A percentile compares a stretch with the other conserved stretches of the same genome.
These are phyloP conservation scores for Enchytraeus crypticus DNA, from an alignment of 2,888 invertebrate genomes.

Conservation along the genomic window DNA sequence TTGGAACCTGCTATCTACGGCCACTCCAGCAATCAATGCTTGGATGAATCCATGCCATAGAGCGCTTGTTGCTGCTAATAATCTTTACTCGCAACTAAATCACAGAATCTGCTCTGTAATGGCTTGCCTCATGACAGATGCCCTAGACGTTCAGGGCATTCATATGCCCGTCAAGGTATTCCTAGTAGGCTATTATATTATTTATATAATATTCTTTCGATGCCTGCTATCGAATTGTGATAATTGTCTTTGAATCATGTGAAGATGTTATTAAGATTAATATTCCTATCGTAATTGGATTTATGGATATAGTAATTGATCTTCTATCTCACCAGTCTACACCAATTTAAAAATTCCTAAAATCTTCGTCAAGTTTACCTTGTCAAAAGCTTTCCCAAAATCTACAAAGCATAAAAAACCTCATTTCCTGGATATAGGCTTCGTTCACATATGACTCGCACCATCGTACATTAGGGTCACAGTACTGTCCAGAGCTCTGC, in stretches of 20 bases:
- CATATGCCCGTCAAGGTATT: conserved; percentile 68
- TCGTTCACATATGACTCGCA: too few relatives aligned
- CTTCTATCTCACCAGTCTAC: too few relatives aligned
- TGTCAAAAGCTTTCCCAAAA: too few relatives aligned
- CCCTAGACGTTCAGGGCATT: conserved; percentile 71
- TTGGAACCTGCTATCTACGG: conserved; percentile 91
- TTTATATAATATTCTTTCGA: neutral
- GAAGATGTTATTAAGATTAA: too few relatives aligned
- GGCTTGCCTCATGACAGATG: conserved; percentile 89
- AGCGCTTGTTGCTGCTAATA: conserved; percentile 72
- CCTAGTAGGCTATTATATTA: neutral
- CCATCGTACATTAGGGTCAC: conserved; percentile 70
- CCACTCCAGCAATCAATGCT: conserved; percentile 90
- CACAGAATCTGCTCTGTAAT: conserved; percentile 61
- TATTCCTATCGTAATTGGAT: too few relatives aligned
- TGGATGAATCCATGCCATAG: conserved; percentile 95
- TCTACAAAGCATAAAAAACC: too few relatives aligned
- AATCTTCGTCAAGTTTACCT: too few relatives aligned
- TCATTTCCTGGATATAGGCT: too few relatives aligned
- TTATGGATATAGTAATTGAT: too few relatives aligned
- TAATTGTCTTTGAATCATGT: too few relatives aligned
- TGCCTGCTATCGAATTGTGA: too few relatives aligned
- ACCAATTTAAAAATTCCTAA: too few relatives aligned
- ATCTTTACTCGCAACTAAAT: conserved; percentile 65
- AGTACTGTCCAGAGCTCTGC: conserved; percentile 72